phyloP scores from a whole-genome alignment of 2,888 invertebrate genomes.

The Glyphotaelius pellucidus region DNA sequence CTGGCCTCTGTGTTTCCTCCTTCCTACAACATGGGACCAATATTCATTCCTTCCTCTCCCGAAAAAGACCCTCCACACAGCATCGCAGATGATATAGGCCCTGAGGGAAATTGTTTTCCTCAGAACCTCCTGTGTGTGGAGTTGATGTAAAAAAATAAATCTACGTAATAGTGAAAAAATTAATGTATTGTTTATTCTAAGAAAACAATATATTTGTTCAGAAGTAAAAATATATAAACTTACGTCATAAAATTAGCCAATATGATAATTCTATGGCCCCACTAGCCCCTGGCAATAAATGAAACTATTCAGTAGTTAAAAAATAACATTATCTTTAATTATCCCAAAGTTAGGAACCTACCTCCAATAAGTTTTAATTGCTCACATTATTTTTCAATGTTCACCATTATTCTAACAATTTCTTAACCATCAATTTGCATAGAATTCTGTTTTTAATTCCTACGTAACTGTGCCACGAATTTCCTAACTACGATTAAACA shows the following conservation, averaged over 20 bases:
- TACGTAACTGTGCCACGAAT: not conserved
- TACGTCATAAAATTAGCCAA: not conserved
- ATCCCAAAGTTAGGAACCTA: not conserved
- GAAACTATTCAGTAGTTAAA: not conserved
- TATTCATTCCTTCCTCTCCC: too few species aligned
- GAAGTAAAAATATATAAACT: too few species aligned
- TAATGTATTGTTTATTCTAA: too few species aligned
- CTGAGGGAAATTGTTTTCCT: too few species aligned
- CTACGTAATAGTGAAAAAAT: too few species aligned
- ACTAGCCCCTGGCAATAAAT: not conserved
- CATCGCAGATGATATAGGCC: too few species aligned
- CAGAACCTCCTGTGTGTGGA: too few species aligned
- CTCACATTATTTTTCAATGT: constrained; percentile 2
- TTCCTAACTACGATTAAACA: constrained; percentile 49
- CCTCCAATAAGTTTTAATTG: not conserved
- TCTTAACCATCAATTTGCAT: constrained; percentile 4
- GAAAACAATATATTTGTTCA: too few species aligned
- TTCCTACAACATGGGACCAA: too few species aligned
- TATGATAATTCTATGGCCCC: not conserved
- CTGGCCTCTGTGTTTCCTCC: too few species aligned
- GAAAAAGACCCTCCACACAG: too few species aligned
- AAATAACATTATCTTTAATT: not conserved
- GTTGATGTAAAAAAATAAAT: too few species aligned
- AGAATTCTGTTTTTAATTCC: constrained; percentile 2
- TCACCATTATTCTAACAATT: not conserved